phyloP scores from a whole-genome alignment of 2,113 vertebrate species.

The Polyodon spathula region DNA sequence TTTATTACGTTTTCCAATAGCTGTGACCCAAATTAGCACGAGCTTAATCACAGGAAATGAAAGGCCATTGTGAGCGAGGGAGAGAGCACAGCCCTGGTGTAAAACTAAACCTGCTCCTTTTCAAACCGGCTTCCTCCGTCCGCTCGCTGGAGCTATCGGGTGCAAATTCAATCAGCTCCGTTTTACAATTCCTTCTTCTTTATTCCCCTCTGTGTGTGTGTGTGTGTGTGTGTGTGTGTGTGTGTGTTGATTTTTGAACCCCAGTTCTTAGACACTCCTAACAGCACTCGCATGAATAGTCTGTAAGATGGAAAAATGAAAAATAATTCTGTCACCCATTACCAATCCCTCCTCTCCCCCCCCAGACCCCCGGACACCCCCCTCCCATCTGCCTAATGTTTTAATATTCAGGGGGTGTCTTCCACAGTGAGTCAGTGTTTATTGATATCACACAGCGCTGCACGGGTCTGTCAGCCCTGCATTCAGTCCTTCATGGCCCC shows the following conservation, averaged over 20 bases:
- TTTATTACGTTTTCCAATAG: slow-evolving; percentile 49
- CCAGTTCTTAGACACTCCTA: too few species aligned
- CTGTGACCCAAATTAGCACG: slow-evolving; percentile 46
- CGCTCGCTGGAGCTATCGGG: slow-evolving; percentile 30
- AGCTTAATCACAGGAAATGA: slow-evolving; percentile 40
- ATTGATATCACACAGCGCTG: slow-evolving; percentile 76
- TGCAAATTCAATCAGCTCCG: slow-evolving; percentile 30
- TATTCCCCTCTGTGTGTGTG: too few species aligned
- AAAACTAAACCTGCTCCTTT: slow-evolving; percentile 32
- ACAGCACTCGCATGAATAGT: too few species aligned
- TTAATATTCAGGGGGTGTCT: slow-evolving; percentile 72
- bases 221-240: too few species aligned
- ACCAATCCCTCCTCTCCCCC: neutral
- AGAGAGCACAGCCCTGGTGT: slow-evolving; percentile 30
- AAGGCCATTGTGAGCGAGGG: slow-evolving; percentile 26
- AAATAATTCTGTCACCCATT: neutral
- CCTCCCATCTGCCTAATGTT: slow-evolving; percentile 35
- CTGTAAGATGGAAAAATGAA: too few species aligned
- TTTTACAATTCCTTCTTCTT: too few species aligned
- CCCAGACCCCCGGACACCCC: slow-evolving; percentile 33
- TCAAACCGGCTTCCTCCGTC: slow-evolving; percentile 14
- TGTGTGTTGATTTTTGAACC: too few species aligned
- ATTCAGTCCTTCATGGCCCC: slow-evolving; percentile 81
- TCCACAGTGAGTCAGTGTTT: slow-evolving; percentile 77
- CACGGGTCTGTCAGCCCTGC: slow-evolving; percentile 72